phyloP scores from a whole-genome alignment of 2,888 invertebrate genomes.

The Lathronympha strigana region DNA sequence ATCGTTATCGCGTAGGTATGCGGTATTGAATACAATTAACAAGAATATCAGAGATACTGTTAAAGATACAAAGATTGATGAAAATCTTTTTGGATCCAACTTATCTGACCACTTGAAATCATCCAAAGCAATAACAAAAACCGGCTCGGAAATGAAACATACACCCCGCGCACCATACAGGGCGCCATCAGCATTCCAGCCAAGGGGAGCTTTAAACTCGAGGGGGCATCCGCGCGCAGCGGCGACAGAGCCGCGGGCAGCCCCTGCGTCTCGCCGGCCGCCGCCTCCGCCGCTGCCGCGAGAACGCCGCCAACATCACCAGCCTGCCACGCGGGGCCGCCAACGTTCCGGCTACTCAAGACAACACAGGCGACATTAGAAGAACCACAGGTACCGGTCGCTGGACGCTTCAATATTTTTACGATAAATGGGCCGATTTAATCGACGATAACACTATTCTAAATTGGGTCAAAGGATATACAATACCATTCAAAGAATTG shows the following conservation, averaged over 20 bases:
- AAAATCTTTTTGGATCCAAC: conserved; percentile 3
- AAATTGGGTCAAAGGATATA: background rate
- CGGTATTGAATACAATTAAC: background rate
- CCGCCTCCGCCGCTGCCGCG: background rate
- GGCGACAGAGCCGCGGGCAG: background rate
- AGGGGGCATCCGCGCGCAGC: background rate
- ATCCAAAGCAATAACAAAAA: conserved; percentile 11
- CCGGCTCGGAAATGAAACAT: conserved; percentile 7
- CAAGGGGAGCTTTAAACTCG: conserved; percentile 8
- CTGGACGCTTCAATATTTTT: too few species aligned
- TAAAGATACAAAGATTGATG: conserved; percentile 2
- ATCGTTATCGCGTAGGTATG: conserved; percentile 8
- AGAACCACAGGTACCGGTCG: too few species aligned
- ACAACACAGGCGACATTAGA: too few species aligned
- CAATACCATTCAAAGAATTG: background rate
- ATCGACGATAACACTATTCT: too few species aligned
- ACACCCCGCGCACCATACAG: background rate
- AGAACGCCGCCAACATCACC: background rate
- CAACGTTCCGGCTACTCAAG: background rate
- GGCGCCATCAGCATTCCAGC: conserved; percentile 3
- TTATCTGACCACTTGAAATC: conserved; percentile 12
- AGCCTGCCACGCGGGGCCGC: background rate
- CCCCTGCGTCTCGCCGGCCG: background rate
- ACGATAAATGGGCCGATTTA: too few species aligned
- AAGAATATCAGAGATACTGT: conserved; percentile 1